Evolutionary conservation across 1,140 invertebrate species (phyloP), one percentile per base, ranked within the genome.

Genomic region (Monomorium pharaonis): DNA sequence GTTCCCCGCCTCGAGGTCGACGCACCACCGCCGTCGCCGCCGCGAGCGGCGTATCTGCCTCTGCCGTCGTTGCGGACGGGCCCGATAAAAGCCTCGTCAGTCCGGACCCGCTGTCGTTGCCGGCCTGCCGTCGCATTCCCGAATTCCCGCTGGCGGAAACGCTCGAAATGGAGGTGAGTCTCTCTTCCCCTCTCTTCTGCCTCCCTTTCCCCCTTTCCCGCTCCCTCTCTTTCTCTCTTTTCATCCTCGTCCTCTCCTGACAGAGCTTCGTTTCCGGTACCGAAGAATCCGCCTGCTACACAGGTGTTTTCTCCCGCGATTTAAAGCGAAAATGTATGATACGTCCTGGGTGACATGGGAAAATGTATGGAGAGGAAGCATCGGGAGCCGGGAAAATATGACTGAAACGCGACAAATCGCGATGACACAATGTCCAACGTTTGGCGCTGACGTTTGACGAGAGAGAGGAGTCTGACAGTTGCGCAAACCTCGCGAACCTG

Each of bases 131-230:
- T 63, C 6, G 12, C 63, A 16, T n/a, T 44, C 14, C 56, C 42
- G 27, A 72, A 54, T 75, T 74, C 56, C 18, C 60, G 24, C 69
- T 54, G 21, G 67, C 30, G 54, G 51, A 70, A 85, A 92, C 87
- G 58, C 89, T 91, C 87, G 91, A 91, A 76, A 92, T 92, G 91
- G 92, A 92, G 91, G 92, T 92, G 70, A 88, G 89, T 91, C 12
- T 21, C 21, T 16, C 21, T 33, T 2, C 33, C 30, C 9, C 6
- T 62, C 51, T 56, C 4, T 51, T n/a, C n/a, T n/a, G n/a, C n/a
- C n/a, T n/a, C 18, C 6, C 49, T 27, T 58, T 27, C 12, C 12
- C 12, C 21, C n/a, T n/a, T n/a, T 14, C n/a, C 6, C 16, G 14
- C n/a, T n/a, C 14, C 49, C 18, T n/a, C n/a, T n/a, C n/a, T n/a